Percentiles rank a stretch among this genome's conserved stretches.
Evolutionary conservation across 92 coral and sea anemone genomes (phyloP).

Genomic region (Bergia puertoricense): DNA sequence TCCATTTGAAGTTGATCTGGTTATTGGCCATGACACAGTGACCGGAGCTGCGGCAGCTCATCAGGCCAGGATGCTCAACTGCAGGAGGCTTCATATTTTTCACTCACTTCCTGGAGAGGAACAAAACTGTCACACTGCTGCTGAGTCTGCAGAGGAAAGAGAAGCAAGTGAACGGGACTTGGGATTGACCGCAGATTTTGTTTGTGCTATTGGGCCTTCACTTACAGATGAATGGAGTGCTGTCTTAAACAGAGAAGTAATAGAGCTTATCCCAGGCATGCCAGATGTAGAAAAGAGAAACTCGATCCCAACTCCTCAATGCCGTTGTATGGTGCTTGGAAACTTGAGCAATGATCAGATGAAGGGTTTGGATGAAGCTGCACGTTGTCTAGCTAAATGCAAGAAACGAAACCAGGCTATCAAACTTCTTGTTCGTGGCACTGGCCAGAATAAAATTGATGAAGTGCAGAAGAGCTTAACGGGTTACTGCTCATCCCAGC

Average conservation of each 20-base stretch:
- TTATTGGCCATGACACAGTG: slow-evolving; percentile 64
- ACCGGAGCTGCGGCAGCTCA: slow-evolving; percentile 63
- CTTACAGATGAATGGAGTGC: slow-evolving; percentile 63
- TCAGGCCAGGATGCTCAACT: slow-evolving; percentile 47
- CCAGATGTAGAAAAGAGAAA: slow-evolving; percentile 57
- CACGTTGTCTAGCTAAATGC: slow-evolving; percentile 45
- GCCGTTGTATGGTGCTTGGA: slow-evolving; percentile 61
- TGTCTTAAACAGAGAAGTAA: slow-evolving; percentile 58
- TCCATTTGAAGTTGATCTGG: slow-evolving; percentile 60
- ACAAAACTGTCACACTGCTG: background rate
- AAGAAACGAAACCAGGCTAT: slow-evolving; percentile 31
- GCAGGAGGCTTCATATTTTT: slow-evolving; percentile 60
- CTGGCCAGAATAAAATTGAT: slow-evolving; percentile 31
- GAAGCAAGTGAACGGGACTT: slow-evolving; percentile 51
- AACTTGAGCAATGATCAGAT: slow-evolving; percentile 17
- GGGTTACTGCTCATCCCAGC: background rate
- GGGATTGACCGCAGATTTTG: slow-evolving; percentile 61
- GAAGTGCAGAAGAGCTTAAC: slow-evolving; percentile 30
- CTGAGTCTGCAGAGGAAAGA: background rate
- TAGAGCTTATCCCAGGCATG: slow-evolving; percentile 67
- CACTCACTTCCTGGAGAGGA: slow-evolving; percentile 56
- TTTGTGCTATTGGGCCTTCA: slow-evolving; percentile 62
- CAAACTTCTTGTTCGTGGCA: slow-evolving; percentile 53
- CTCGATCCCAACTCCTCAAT: slow-evolving; percentile 49
- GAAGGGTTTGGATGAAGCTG: slow-evolving; percentile 43